Conservation (phyloP, 2,888 invertebrate genomes). For the Serrognathus titanus region DNA sequence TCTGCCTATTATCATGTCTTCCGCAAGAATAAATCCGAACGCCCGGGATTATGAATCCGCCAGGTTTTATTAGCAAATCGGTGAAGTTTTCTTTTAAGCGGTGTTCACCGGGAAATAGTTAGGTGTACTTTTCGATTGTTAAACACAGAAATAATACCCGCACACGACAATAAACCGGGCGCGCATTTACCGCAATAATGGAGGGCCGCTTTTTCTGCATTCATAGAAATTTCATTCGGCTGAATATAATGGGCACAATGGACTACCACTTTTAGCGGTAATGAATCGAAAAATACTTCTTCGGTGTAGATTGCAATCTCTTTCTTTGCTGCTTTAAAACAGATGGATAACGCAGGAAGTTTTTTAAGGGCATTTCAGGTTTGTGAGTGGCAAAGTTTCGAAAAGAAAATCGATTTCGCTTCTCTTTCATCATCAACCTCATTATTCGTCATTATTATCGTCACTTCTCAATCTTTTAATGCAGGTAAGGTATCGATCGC, state of each 20-base stretch:
- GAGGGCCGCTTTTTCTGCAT: constrained; percentile 13
- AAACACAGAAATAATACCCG: constrained; percentile 17
- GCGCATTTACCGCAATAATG: constrained; percentile 19
- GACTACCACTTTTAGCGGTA: constrained; percentile 6
- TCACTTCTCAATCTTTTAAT: too few relatives aligned
- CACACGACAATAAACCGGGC: constrained; percentile 17
- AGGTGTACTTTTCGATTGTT: constrained; percentile 14
- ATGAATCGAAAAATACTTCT: constrained; percentile 5
- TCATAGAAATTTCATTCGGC: constrained; percentile 13
- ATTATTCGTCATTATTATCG: not conserved
- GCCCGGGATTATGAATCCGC: constrained; percentile 30
- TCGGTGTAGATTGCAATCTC: not conserved
- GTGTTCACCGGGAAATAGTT: constrained; percentile 21
- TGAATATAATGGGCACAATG: constrained; percentile 17
- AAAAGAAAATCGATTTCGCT: not conserved
- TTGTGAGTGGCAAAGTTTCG: not conserved
- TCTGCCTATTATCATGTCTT: constrained; percentile 35
- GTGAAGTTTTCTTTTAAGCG: constrained; percentile 22
- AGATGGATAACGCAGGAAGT: not conserved
- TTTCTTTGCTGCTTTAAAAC: not conserved
- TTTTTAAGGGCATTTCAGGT: not conserved
- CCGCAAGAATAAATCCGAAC: constrained; percentile 34
- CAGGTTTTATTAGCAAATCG: constrained; percentile 34
- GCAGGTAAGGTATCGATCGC: too few relatives aligned
- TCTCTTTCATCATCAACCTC: not conserved